Evolutionary conservation across 2,113 vertebrate genomes (phyloP).

Genomic region (Struthio camelus): DNA sequence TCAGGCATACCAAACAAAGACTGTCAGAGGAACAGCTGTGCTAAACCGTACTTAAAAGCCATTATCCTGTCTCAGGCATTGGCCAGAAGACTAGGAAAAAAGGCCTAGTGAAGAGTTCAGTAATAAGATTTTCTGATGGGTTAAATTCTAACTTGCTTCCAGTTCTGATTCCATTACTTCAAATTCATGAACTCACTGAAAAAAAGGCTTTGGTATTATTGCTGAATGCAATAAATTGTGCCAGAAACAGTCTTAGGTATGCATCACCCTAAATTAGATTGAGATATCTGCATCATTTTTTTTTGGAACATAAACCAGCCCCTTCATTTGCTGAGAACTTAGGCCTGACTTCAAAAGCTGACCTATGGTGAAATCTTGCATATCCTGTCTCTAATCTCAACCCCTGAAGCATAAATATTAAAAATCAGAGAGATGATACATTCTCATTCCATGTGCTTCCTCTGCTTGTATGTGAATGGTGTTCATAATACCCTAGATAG

Average conservation of each 20-base stretch:
- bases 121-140: background rate
- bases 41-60: conserved; percentile 10
- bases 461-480: background rate
- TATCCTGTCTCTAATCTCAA: conserved; percentile 48
- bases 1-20: background rate
- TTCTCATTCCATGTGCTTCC: background rate
- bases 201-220: background rate
- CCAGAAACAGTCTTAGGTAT: background rate
- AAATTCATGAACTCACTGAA: background rate
- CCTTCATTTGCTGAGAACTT: background rate
- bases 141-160: background rate
- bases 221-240: background rate
- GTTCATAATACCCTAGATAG: background rate
- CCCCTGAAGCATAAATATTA: conserved; percentile 16
- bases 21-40: background rate
- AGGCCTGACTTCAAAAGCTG: conserved; percentile 10
- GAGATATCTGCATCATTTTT: background rate
- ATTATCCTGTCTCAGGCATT: background rate
- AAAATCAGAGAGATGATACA: background rate
- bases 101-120: background rate
- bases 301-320: background rate
- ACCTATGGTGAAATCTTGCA: conserved; percentile 33
- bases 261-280: background rate
- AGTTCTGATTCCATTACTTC: background rate
- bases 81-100: background rate